phyloP scores from a whole-genome alignment of 2,113 vertebrate species.

The Vicugna pacos region DNA sequence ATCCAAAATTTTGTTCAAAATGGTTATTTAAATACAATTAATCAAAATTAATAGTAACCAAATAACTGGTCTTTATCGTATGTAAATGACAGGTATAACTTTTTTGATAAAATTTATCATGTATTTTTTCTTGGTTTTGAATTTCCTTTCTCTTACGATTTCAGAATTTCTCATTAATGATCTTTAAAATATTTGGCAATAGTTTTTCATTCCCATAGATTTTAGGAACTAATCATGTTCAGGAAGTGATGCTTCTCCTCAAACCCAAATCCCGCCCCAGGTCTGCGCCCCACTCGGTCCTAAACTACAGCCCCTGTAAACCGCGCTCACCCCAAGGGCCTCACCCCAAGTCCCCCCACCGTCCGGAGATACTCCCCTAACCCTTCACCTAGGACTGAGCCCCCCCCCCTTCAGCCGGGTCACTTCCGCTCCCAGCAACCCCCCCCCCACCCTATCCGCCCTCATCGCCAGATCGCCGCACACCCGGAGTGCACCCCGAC shows the following conservation, averaged over 20 bases:
- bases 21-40: background rate
- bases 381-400: too few species aligned
- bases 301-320: too few species aligned
- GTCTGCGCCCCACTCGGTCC: too few species aligned
- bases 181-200: constrained; percentile 23
- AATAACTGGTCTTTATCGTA: background rate
- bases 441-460: too few species aligned
- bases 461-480: too few species aligned
- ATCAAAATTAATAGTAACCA: background rate
- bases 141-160: constrained; percentile 43
- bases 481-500: too few species aligned
- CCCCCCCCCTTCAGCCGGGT: too few species aligned
- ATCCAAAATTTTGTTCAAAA: background rate
- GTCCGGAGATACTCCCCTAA: too few species aligned
- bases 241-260: background rate
- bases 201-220: background rate
- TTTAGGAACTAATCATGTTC: background rate
- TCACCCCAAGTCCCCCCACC: too few species aligned
- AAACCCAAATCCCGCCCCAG: too few species aligned
- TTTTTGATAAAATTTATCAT: constrained; percentile 24
- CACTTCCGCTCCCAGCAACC: too few species aligned
- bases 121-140: background rate
- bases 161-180: constrained; percentile 13
- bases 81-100: background rate
- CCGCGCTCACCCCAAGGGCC: too few species aligned